phyloP scores from a whole-genome alignment of 2,888 invertebrate species.

The Cyclophora albipunctata region DNA sequence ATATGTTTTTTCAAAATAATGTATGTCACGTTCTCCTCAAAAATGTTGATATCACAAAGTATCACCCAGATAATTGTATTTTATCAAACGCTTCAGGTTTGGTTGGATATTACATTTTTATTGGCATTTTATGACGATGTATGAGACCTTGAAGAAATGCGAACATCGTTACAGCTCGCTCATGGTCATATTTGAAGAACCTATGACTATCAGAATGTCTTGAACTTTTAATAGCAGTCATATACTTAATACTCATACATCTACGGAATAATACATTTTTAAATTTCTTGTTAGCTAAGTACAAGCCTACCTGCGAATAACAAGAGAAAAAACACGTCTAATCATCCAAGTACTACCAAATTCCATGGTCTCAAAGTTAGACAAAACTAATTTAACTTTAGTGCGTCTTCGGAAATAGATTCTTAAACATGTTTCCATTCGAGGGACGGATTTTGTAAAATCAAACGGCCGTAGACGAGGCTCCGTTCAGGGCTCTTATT shows the following conservation, averaged over 20 bases:
- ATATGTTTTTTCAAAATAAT: too few relatives aligned
- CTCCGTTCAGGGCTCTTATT: conserved; percentile 48
- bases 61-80: conserved; percentile 20
- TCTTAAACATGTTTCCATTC: neutral
- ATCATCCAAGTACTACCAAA: neutral
- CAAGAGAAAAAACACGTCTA: neutral
- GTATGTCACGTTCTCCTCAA: too few relatives aligned
- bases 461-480: conserved; percentile 40
- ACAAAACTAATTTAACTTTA: neutral
- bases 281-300: too few relatives aligned
- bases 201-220: too few relatives aligned
- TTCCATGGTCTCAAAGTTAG: neutral
- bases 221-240: too few relatives aligned
- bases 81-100: conserved; percentile 15
- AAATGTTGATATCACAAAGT: conserved; percentile 8
- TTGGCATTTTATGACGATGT: conserved; percentile 10
- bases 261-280: too few relatives aligned
- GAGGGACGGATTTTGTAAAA: conserved; percentile 29
- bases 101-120: conserved; percentile 17
- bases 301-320: too few relatives aligned
- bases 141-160: too few relatives aligned
- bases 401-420: neutral
- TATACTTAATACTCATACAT: too few relatives aligned
- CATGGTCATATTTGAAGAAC: too few relatives aligned
- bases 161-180: too few relatives aligned